Evolutionary conservation across 2,113 vertebrate genomes (phyloP).

Genomic region (Natator depressus): DNA sequence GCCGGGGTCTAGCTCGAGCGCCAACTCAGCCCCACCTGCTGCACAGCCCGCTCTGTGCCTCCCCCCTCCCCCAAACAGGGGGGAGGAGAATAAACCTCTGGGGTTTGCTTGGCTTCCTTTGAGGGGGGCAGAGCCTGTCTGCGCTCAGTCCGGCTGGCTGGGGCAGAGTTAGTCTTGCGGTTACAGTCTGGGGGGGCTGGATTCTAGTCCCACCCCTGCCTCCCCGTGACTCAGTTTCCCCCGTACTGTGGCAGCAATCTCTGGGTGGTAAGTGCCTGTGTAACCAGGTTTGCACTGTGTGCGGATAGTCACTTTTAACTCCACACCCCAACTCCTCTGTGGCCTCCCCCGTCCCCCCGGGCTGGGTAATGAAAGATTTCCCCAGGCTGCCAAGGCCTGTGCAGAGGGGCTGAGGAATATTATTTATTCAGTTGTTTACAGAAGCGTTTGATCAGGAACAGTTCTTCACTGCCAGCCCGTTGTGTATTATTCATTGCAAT

Average conservation of each 20-base stretch:
- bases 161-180: too few species aligned
- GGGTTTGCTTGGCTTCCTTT: neutral
- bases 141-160: too few species aligned
- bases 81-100: neutral
- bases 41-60: constrained; percentile 20
- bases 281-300: neutral
- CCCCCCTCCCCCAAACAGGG: neutral
- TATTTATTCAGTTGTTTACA: constrained; percentile 82
- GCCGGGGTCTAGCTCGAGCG: rapidly evolving
- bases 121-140: neutral
- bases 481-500: constrained; percentile 81
- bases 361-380: constrained; percentile 71
- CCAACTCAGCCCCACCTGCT: neutral
- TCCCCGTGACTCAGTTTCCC: neutral
- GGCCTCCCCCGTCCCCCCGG: constrained; percentile 16
- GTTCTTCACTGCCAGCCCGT: constrained; percentile 81
- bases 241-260: neutral
- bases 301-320: neutral
- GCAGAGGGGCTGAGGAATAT: constrained; percentile 74
- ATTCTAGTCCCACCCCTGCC: neutral
- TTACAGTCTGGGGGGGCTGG: rapidly evolving
- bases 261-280: neutral
- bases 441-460: constrained; percentile 76
- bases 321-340: neutral
- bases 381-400: constrained; percentile 50